Percentiles rank a stretch among this genome's conserved stretches.
These are phyloP conservation scores for Tetranychus piercei DNA, from an alignment of 2,888 invertebrate genomes.

Conservation along the genomic window DNA sequence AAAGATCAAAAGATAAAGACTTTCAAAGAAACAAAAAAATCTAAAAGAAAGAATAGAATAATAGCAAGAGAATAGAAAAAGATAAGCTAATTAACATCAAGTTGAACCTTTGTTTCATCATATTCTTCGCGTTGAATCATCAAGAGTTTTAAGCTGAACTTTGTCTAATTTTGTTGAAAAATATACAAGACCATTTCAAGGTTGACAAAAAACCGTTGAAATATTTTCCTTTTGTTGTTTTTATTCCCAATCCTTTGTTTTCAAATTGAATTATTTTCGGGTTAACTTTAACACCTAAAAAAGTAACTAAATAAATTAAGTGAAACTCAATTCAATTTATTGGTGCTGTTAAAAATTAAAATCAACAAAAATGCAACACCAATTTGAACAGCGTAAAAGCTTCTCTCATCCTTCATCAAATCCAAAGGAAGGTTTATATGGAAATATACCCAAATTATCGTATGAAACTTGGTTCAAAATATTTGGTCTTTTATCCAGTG, in stretches of 20 bases:
- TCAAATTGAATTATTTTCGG: neutral
- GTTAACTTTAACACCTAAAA: neutral
- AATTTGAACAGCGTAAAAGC: slow-evolving; percentile 4
- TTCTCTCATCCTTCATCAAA: neutral
- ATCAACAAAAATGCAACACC: neutral
- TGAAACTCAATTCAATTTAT: neutral
- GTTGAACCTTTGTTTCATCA: too few species aligned
- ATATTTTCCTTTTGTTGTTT: neutral
- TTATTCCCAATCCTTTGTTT: neutral
- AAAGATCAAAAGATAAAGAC: too few species aligned
- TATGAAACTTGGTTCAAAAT: slow-evolving; percentile 22
- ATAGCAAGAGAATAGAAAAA: too few species aligned
- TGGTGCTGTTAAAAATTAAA: neutral
- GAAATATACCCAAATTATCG: slow-evolving; percentile 16
- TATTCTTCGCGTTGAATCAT: too few species aligned
- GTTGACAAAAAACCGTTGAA: too few species aligned
- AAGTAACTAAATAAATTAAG: too few species aligned
- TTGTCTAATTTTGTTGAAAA: too few species aligned
- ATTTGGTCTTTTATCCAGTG: slow-evolving; percentile 22
- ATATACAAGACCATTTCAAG: too few species aligned
- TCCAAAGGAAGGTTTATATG: slow-evolving; percentile 11
- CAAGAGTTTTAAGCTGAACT: too few species aligned
- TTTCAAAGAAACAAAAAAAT: too few species aligned
- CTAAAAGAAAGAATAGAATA: too few species aligned
- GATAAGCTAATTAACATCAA: too few species aligned